Percentiles rank a stretch among this genome's conserved stretches.
phyloP scores from a whole-genome alignment of 2,113 vertebrate genomes.

The Gavialis gangeticus region DNA sequence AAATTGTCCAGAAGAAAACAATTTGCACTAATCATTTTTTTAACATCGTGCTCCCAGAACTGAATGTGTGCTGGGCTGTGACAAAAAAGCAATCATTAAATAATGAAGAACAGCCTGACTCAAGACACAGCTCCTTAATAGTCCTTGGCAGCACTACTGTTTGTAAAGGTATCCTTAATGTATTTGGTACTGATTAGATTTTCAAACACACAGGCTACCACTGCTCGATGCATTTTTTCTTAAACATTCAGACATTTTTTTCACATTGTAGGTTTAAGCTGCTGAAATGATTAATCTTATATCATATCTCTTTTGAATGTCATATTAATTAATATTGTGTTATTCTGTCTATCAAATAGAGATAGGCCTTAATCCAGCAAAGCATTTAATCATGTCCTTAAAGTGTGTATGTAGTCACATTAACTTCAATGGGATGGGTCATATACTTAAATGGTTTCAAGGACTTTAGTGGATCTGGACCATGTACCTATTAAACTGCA shows the following conservation, averaged over 20 bases:
- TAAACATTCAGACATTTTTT: neutral
- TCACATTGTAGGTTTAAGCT: neutral
- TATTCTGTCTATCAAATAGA: neutral
- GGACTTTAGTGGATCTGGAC: neutral
- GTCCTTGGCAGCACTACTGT: conserved; percentile 39
- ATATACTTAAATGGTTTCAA: neutral
- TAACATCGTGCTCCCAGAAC: conserved; percentile 44
- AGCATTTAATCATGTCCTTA: neutral
- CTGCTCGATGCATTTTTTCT: conserved; percentile 13
- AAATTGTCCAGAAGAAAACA: conserved; percentile 27
- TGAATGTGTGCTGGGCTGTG: conserved; percentile 42
- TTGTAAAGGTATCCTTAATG: conserved; percentile 70
- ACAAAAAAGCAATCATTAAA: conserved; percentile 67
- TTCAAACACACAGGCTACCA: conserved; percentile 23
- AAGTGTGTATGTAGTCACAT: neutral
- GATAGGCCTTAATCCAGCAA: neutral
- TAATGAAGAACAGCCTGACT: conserved; percentile 66
- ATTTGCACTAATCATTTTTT: conserved; percentile 13
- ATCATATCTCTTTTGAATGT: neutral
- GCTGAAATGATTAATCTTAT: neutral
- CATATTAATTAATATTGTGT: neutral
- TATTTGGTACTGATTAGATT: conserved; percentile 71
- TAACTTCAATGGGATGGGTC: neutral
- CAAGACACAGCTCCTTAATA: conserved; percentile 41
- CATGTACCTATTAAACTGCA: neutral